These are phyloP conservation scores for Scaptomyza tumidula DNA, from an alignment of 2,888 invertebrate species.

Conservation along the genomic window DNA sequence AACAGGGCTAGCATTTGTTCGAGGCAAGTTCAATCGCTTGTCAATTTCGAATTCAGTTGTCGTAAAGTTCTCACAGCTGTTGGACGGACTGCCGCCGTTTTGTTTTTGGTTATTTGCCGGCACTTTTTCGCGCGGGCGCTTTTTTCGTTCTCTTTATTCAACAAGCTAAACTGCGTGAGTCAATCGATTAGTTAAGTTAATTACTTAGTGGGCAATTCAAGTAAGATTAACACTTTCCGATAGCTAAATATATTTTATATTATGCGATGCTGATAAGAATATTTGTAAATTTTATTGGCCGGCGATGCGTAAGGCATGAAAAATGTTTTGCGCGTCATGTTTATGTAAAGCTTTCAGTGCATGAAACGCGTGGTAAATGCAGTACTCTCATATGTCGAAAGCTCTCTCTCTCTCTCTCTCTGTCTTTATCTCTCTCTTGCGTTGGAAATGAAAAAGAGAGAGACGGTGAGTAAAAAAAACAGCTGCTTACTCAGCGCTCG, in stretches of 20 bases:
- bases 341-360: conserved; percentile 48
- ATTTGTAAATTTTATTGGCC: conserved; percentile 19
- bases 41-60: conserved; percentile 41
- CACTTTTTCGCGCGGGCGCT: conserved; percentile 21
- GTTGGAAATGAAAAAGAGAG: neutral
- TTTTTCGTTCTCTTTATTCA: neutral
- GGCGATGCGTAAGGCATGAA: conserved; percentile 19
- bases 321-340: conserved; percentile 50
- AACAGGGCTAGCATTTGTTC: neutral
- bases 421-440: neutral
- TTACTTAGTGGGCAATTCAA: neutral
- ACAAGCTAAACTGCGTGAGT: neutral
- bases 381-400: conserved; percentile 1
- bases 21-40: conserved; percentile 11
- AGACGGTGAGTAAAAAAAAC: neutral
- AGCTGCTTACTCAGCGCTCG: neutral
- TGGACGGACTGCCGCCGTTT: conserved; percentile 52
- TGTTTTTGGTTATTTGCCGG: conserved; percentile 44
- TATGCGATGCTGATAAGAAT: conserved; percentile 32
- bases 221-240: conserved; percentile 19
- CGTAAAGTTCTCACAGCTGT: conserved; percentile 64
- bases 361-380: conserved; percentile 57
- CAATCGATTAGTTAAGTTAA: neutral
- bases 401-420: conserved; percentile 14
- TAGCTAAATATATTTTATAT: conserved; percentile 3